These are phyloP conservation scores for Cenopis cana DNA, from an alignment of 2,888 invertebrate genomes.

Conservation along the genomic window DNA sequence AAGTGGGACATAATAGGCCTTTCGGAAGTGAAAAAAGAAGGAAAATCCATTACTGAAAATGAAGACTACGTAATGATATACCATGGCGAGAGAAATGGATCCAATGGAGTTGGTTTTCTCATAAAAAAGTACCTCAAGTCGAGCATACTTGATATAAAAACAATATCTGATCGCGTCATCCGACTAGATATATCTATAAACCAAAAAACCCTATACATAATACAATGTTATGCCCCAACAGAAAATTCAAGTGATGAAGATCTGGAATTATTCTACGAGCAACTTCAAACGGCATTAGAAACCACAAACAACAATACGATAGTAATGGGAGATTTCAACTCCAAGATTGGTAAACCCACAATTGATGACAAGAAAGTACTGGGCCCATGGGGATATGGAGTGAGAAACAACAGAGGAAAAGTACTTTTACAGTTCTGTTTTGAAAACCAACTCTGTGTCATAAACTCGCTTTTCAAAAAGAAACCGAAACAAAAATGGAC, in stretches of 20 bases:
- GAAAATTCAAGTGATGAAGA: no score
- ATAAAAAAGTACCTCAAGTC: background rate
- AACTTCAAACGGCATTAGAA: background rate
- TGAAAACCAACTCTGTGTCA: background rate
- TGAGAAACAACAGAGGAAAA: background rate
- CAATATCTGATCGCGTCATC: background rate
- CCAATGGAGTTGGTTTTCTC: background rate
- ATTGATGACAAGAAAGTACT: background rate
- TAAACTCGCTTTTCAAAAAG: background rate
- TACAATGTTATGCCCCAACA: no score
- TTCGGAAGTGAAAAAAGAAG: no score
- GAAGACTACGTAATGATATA: no score
- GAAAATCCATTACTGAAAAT: no score
- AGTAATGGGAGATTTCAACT: background rate
- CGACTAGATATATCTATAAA: no score
- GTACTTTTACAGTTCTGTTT: background rate
- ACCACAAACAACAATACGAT: background rate
- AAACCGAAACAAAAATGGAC: background rate
- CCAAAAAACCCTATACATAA: no score
- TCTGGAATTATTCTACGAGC: no score
- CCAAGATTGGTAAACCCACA: background rate
- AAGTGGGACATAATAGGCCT: no score
- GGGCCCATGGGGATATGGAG: slow-evolving; percentile 1
- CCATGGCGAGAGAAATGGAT: background rate
- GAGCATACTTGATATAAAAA: background rate